A percentile compares a stretch with the other conserved stretches of the same genome.
phyloP scores from a whole-genome alignment of 2,888 invertebrate species.

The Caradrina kadenii region DNA sequence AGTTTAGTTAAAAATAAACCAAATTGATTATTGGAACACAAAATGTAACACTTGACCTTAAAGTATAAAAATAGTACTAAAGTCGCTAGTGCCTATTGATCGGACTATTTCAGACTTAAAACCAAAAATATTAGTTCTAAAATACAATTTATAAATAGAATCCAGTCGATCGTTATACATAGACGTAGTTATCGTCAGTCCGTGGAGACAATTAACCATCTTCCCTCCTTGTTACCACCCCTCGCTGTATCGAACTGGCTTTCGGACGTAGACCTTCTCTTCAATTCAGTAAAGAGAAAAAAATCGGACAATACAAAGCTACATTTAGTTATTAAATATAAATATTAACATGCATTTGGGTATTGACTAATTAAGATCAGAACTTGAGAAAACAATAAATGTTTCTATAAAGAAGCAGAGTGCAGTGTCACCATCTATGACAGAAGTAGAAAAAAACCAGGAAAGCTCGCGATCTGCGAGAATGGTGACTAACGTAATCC shows the following conservation, averaged over 20 bases:
- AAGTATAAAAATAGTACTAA: neutral
- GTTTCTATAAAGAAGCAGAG: neutral
- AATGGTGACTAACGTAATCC: neutral
- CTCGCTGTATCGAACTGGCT: conserved; percentile 10
- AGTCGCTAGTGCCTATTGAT: neutral
- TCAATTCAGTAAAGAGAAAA: neutral
- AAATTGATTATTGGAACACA: neutral
- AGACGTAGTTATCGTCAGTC: conserved; percentile 58
- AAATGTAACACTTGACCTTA: neutral
- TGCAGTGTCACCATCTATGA: conserved; percentile 33
- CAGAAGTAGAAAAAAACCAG: neutral
- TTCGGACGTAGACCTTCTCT: conserved; percentile 6
- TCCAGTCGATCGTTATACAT: conserved; percentile 55
- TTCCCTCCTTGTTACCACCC: conserved; percentile 45
- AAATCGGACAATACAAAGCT: neutral
- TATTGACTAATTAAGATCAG: neutral
- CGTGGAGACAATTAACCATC: conserved; percentile 45
- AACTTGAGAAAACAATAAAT: neutral
- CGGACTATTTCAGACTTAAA: neutral
- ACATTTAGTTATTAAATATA: neutral
- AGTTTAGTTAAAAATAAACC: neutral
- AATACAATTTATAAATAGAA: conserved; percentile 58
- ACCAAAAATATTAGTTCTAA: conserved; percentile 2
- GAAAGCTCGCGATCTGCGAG: neutral
- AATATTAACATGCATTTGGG: neutral